Evolutionary conservation across 1,140 invertebrate species (phyloP), one percentile per base, ranked within the genome.

Genomic region (Papilio helenus): DNA sequence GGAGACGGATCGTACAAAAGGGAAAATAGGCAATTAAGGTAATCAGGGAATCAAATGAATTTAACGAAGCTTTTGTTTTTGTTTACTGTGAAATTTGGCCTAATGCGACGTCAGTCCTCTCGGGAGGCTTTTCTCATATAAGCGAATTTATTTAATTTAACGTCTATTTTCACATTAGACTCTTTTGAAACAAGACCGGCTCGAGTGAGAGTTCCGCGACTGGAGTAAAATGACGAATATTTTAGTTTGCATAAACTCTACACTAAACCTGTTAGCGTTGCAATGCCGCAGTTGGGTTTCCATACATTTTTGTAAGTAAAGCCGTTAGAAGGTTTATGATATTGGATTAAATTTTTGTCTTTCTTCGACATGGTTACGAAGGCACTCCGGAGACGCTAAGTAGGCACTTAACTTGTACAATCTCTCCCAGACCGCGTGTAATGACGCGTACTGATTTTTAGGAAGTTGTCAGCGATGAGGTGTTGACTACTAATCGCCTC

Each of bases 31-130:
- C 76, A 72, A 80, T 85, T 86, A 83, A 85, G 81, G 82, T 87
- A 87, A 87, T 85, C 84, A 87, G 80, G 73, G 79, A 80, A 78
- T 74, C 81, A 83, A 84, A 87, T 87, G 85, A 87, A 87, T 87
- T 83, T 79, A 20, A 72, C 34, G 39, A 65, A 80, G 77, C 82
- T 77, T 85, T 87, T 87, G 85, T 86, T 85, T 86, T 81, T 84
- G 82, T 86, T 85, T 86, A 86, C 80, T 80, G 49, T 74, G 44
- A 79, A 58, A 74, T 74, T 42, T 79, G 46, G 61, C 44, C 58
- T 77, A 29, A 68, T 68, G 61, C 61, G 23, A 29, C 61, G 23
- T 29, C 61, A 68, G 12, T 3, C 23, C 58, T 26, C 58, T 61
- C 18, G 23, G 23, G 58, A 26, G 12, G 12, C 58, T 61, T 61